Evolutionary conservation across 2,888 invertebrate species (phyloP), one percentile per base, ranked within the genome.

Genomic region (Dermolepida albohirtum): DNA sequence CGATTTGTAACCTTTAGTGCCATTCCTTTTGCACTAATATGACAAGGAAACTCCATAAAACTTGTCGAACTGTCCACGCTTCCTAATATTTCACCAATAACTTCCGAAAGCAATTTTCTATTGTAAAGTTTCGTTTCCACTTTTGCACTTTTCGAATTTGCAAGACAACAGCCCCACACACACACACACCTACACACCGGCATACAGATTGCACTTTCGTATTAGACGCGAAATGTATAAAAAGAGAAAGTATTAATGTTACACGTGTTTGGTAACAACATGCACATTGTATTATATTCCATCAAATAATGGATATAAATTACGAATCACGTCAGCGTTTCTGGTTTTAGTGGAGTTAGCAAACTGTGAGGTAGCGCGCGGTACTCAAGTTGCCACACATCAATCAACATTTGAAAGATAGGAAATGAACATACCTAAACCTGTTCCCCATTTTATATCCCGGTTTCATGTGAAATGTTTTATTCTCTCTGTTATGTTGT

Each of bases 341-440:
- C 59, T 54, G 52, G 52, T 43, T 54, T 52, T 54, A 52, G 64
- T 52, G 64, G 64, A 54, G 64, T 64, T 54, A 54, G 64, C 64
- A 52, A 64, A 54, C 64, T 59, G 59, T 50, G 66, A 59, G 57
- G 12, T 57, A 17, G 64, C 74, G 75, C 73, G 72, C 54, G 47
- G 66, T 50, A 39, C 55, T 66, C 57, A 57, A 55, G 66, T 63
- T 65, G 68, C 77, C 81, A 79, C 78, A 79, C 81, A 82, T 82
- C 82, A 82, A 82, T 82, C 82, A 82, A 76, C 67, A 71, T 74
- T 74, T 82, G 82, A 82, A 82, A 82, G 82, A 81, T 82, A 82
- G 82, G 82, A 82, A 82, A 82, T 82, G 82, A 82, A 82, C 81
- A 81, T 79, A 81, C 80, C 80, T 78, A 78, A 34, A 79, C 78